Conservation (phyloP, 2,113 vertebrate species). For the Narcine bancroftii region DNA sequence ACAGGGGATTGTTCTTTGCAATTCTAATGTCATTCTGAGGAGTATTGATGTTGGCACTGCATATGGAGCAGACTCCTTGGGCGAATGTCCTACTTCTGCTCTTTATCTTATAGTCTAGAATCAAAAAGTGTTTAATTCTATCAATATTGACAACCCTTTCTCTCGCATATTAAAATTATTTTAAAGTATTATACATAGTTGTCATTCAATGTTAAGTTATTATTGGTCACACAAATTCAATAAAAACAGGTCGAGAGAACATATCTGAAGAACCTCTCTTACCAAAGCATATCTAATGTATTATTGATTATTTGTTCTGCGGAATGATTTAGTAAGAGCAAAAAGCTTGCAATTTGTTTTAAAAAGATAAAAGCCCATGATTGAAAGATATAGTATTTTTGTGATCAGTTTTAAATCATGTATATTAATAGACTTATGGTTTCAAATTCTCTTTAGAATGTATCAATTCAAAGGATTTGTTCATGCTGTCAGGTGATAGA, state of each 20-base stretch:
- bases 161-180: neutral
- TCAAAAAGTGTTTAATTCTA: neutral
- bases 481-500: neutral
- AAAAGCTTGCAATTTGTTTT: neutral
- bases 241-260: neutral
- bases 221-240: neutral
- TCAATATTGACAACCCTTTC: neutral
- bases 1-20: neutral
- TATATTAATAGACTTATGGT: neutral
- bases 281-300: neutral
- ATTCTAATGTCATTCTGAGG: neutral
- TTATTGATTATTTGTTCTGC: neutral
- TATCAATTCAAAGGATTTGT: constrained; percentile 12
- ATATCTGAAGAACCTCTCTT: neutral
- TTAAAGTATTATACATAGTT: neutral
- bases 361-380: neutral
- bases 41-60: neutral
- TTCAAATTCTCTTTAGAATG: neutral
- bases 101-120: too few relatives aligned
- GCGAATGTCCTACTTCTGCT: too few relatives aligned
- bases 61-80: too few relatives aligned
- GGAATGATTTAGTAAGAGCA: neutral
- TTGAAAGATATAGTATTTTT: neutral
- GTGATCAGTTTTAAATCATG: neutral
- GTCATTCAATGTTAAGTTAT: neutral